Base-by-base conservation (phyloP, 1,140 invertebrate genomes). In the Polyergus mexicanus region DNA sequence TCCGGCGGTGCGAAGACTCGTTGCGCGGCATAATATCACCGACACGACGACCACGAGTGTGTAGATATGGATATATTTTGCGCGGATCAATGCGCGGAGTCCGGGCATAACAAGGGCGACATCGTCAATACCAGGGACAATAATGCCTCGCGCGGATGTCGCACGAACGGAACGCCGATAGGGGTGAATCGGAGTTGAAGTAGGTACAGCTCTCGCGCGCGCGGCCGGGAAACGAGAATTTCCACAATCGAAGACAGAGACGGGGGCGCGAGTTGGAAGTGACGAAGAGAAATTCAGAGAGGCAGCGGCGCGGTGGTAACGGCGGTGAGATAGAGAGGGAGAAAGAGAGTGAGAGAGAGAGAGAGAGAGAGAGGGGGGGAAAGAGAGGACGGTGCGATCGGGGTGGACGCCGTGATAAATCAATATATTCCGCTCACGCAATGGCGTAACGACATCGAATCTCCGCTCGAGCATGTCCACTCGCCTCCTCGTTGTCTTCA, bases 371-470 rank as follows among this genome's bases (percentile, higher is more conserved):
- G 28, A 44, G 28, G 19, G 8, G 35, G n/a, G 19, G 6, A 47
- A 32, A 51, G n/a, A 13, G 54, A 51, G n/a, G 77, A 47, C 58
- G 85, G 25, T 44, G 60, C 35, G 83, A 86, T 86, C 47, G 62
- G 78, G 41, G 38, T 60, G 56, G 60, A 88, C 71, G 75, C 65
- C 84, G 86, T 89, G 91, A 94, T 93, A 94, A 94, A 94, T 94
- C 93, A 94, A 94, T 94, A 94, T 94, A 94, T 94, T 92, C 92
- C 91, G 91, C 92, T 93, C 92, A 93, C 92, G 92, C 93, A 92
- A 88, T 90, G 89, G 91, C 90, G 92, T 94, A 93, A 93, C 92
- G 88, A 91, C 89, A 88, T 92, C 77, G 89, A 92, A 93, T 94
- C 92, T 91, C 87, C 81, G 81, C 69, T 86, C 84, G 66, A 85